A percentile compares a stretch with the other conserved stretches of the same genome.
Evolutionary conservation across 2,888 invertebrate genomes (phyloP).

Genomic region (Ophonus ardosiacus): DNA sequence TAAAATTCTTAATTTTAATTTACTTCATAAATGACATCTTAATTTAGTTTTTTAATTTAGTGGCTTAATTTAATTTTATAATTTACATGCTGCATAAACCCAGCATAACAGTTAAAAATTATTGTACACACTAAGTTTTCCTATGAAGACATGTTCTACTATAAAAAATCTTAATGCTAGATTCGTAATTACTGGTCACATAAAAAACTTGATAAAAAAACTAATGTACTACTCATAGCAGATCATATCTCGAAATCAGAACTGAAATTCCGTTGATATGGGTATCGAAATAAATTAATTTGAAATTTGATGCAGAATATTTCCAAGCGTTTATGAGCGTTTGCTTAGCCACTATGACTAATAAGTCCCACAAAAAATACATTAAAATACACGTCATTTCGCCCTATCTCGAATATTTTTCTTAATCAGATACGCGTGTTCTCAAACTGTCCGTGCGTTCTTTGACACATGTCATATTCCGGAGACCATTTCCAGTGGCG

Average conservation of each 20-base stretch:
- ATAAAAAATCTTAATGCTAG: not conserved
- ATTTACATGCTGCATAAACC: too few relatives aligned
- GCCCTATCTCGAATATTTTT: constrained; percentile 63
- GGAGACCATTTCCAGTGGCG: not conserved
- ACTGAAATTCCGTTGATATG: constrained; percentile 16
- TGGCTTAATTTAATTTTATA: too few relatives aligned
- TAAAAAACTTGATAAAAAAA: constrained; percentile 9
- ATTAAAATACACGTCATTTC: constrained; percentile 51
- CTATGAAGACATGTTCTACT: not conserved
- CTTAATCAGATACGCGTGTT: constrained; percentile 65
- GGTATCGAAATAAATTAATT: constrained; percentile 51
- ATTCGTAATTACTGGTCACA: not conserved
- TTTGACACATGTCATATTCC: constrained; percentile 61
- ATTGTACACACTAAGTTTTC: not conserved
- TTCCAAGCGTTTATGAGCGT: constrained; percentile 26
- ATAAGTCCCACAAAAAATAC: constrained; percentile 44
- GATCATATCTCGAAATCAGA: constrained; percentile 13
- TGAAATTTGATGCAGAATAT: constrained; percentile 48
- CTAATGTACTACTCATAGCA: not conserved
- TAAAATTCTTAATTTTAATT: too few relatives aligned
- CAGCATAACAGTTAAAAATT: not conserved
- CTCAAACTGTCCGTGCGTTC: constrained; percentile 51
- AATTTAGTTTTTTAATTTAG: too few relatives aligned
- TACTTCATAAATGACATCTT: too few relatives aligned
- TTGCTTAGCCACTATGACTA: constrained; percentile 17